Percentiles rank a stretch among this genome's conserved stretches.
Conservation (phyloP, 2,113 vertebrate genomes). For the Laterallus jamaicensis region DNA sequence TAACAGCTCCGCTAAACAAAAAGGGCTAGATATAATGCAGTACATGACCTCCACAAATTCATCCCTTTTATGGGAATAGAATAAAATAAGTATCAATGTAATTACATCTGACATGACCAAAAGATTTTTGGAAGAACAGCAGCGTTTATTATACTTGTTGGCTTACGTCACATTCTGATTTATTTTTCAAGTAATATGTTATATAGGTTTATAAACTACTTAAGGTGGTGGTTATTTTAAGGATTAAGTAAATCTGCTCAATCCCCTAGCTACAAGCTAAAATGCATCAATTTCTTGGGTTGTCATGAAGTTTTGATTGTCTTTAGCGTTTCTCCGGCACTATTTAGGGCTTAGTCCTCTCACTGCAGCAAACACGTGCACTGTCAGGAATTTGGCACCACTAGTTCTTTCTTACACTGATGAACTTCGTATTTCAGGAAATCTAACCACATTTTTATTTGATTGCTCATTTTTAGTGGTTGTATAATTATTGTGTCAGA, state of each 20-base stretch:
- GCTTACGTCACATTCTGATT: slow-evolving; percentile 54
- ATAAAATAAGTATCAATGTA: slow-evolving; percentile 59
- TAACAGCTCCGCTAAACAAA: slow-evolving; percentile 51
- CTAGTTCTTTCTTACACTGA: background rate
- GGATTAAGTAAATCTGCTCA: slow-evolving; percentile 71
- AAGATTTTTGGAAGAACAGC: slow-evolving; percentile 61
- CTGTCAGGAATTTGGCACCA: slow-evolving; percentile 30
- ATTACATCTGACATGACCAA: slow-evolving; percentile 58
- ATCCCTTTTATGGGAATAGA: slow-evolving; percentile 60
- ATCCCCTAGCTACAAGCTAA: slow-evolving; percentile 64
- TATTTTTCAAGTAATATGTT: slow-evolving; percentile 61
- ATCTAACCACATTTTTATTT: slow-evolving; percentile 3
- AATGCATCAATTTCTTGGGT: slow-evolving; percentile 58
- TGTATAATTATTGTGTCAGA: background rate
- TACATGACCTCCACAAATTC: slow-evolving; percentile 52
- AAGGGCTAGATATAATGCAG: slow-evolving; percentile 49
- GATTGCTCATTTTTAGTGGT: background rate
- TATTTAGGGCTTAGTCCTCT: background rate
- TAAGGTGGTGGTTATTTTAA: background rate
- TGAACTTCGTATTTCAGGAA: slow-evolving; percentile 31
- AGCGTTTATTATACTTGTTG: slow-evolving; percentile 53
- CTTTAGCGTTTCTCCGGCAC: slow-evolving; percentile 41
- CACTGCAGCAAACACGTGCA: slow-evolving; percentile 23
- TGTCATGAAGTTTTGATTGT: slow-evolving; percentile 56
- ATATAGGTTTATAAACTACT: slow-evolving; percentile 56